A percentile compares a stretch with the other conserved stretches of the same genome.
Evolutionary conservation across 2,797 vertebrate species (phyloP).

Genomic region (Myotis vivesi): DNA sequence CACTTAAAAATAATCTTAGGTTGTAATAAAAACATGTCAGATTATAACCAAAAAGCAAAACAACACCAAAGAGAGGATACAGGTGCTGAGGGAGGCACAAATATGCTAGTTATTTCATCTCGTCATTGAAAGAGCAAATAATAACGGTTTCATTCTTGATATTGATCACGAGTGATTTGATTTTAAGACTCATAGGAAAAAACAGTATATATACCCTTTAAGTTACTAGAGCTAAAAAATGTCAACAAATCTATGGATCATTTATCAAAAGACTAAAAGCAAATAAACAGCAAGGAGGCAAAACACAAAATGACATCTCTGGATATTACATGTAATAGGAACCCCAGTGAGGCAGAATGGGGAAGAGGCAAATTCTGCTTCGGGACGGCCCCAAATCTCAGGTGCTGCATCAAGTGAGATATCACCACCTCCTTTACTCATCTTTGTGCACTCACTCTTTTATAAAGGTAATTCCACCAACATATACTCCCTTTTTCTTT

Average conservation of each 20-base stretch:
- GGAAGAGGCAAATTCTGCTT: not conserved
- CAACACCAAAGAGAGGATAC: not conserved
- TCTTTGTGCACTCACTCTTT: not conserved
- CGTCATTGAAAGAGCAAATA: conserved; percentile 14
- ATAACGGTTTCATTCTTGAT: not conserved
- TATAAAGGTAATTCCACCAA: not conserved
- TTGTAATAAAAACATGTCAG: not conserved
- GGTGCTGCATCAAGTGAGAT: not conserved
- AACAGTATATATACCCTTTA: not conserved
- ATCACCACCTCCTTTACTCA: not conserved
- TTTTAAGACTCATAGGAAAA: not conserved
- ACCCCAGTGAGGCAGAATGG: not conserved
- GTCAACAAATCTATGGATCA: not conserved
- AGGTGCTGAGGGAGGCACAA: not conserved
- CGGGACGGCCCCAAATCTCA: not conserved
- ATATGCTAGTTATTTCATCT: not conserved
- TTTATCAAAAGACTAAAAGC: not conserved
- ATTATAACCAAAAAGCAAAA: not conserved
- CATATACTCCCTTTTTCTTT: not conserved
- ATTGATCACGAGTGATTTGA: not conserved
- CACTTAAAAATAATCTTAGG: not conserved
- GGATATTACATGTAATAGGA: not conserved
- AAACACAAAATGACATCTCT: not conserved
- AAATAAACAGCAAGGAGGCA: not conserved
- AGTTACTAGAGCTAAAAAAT: not conserved